Evolutionary conservation across 2,888 invertebrate genomes (phyloP).

Genomic region (Stictocephala bisonia): DNA sequence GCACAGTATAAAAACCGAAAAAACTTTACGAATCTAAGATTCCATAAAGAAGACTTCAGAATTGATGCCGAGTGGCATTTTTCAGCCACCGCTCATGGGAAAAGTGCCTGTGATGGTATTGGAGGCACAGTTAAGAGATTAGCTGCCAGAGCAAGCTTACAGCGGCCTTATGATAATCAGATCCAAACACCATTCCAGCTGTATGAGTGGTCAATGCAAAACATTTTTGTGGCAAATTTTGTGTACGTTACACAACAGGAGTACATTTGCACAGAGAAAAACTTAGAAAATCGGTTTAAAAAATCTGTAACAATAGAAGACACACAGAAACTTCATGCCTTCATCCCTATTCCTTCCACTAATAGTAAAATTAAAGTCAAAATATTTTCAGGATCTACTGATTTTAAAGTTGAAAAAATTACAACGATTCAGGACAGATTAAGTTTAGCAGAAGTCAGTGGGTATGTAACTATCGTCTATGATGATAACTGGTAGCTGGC

Average conservation of each 20-base stretch:
- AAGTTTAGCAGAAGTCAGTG: too few species aligned
- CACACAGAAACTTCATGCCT: too few species aligned
- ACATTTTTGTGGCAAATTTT: neutral
- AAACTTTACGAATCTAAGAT: conserved; percentile 56
- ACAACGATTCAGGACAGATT: too few species aligned
- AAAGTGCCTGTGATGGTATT: neutral
- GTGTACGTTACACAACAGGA: conserved; percentile 1
- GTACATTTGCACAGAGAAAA: neutral
- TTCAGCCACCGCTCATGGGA: conserved; percentile 39
- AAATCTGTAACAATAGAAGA: too few species aligned
- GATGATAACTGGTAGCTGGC: too few species aligned
- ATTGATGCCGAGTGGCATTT: conserved; percentile 50
- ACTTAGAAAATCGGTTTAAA: neutral
- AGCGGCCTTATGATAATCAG: conserved; percentile 8
- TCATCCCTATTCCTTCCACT: too few species aligned
- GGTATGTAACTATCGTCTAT: too few species aligned
- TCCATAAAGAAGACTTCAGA: conserved; percentile 35
- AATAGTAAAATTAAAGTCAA: too few species aligned
- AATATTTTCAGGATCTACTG: too few species aligned
- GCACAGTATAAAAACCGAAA: conserved; percentile 59
- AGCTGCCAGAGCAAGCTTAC: conserved; percentile 50
- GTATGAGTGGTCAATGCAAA: conserved; percentile 13
- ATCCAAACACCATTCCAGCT: conserved; percentile 19
- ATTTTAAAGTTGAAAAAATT: too few species aligned
- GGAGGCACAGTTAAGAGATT: conserved; percentile 52